These are phyloP conservation scores for Lasioglossum pauxillum DNA, from an alignment of 2,888 invertebrate genomes.

Conservation along the genomic window DNA sequence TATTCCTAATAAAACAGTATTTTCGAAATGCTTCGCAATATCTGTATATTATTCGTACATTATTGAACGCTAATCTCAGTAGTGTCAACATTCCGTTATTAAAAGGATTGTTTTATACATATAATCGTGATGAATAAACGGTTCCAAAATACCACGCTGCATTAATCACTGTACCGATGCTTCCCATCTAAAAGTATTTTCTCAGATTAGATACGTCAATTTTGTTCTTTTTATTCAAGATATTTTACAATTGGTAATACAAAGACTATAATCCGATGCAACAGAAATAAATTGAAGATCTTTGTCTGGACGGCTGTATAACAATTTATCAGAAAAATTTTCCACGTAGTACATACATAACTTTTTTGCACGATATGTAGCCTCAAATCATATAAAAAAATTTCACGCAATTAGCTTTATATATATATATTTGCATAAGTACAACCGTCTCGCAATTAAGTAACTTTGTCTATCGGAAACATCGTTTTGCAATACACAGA, in stretches of 20 bases:
- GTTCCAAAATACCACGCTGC: conserved; percentile 10
- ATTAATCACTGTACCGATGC: background rate
- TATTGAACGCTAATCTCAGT: background rate
- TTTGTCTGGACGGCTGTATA: conserved; percentile 30
- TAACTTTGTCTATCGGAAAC: background rate
- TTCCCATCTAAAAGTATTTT: background rate
- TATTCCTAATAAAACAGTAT: conserved; percentile 48
- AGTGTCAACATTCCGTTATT: conserved; percentile 34
- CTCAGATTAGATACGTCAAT: conserved; percentile 17
- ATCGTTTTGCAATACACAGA: background rate
- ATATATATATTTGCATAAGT: background rate
- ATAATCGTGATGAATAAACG: conserved; percentile 44
- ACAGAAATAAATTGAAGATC: conserved; percentile 29
- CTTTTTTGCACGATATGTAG: conserved; percentile 28
- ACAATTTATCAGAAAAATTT: conserved; percentile 24
- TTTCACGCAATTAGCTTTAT: background rate
- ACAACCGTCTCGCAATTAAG: conserved; percentile 37
- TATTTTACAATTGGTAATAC: conserved; percentile 52
- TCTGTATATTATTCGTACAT: background rate
- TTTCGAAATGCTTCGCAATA: conserved; percentile 17
- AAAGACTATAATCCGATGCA: conserved; percentile 26
- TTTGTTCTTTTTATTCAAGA: conserved; percentile 28
- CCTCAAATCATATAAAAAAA: background rate
- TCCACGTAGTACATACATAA: background rate
- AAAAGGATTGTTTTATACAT: conserved; percentile 31